These are phyloP conservation scores for Nothocercus julius DNA, from an alignment of 2,113 vertebrate species.

Conservation along the genomic window DNA sequence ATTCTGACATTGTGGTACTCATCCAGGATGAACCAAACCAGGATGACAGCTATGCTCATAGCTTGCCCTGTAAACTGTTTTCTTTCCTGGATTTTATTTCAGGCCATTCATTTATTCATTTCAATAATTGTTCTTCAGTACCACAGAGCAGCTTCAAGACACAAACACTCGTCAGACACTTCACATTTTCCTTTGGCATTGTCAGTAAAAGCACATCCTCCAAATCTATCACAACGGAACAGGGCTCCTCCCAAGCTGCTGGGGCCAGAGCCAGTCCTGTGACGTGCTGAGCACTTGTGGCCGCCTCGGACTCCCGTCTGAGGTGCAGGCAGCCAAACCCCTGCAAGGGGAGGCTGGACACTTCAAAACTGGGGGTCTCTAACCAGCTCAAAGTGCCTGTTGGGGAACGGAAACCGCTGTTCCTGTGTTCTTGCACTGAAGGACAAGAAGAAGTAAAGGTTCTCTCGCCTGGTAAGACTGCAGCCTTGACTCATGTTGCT, in stretches of 20 bases:
- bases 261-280: background rate
- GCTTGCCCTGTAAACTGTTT: background rate
- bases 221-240: background rate
- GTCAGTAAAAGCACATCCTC: background rate
- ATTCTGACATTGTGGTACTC: background rate
- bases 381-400: background rate
- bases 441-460: background rate
- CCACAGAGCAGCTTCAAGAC: background rate
- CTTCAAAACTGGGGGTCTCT: background rate
- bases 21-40: background rate
- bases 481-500: background rate
- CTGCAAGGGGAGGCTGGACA: rapidly evolving
- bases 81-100: background rate
- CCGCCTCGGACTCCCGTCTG: background rate
- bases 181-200: background rate
- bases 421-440: background rate
- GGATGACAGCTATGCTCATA: background rate
- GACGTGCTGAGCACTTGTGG: background rate
- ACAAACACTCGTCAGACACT: background rate
- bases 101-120: background rate
- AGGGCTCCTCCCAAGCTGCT: background rate
- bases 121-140: background rate
- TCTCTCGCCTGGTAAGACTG: background rate
- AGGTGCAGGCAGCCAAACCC: background rate
- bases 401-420: background rate